Conservation (phyloP, 2,797 vertebrate species). For the Meda fulgida region DNA sequence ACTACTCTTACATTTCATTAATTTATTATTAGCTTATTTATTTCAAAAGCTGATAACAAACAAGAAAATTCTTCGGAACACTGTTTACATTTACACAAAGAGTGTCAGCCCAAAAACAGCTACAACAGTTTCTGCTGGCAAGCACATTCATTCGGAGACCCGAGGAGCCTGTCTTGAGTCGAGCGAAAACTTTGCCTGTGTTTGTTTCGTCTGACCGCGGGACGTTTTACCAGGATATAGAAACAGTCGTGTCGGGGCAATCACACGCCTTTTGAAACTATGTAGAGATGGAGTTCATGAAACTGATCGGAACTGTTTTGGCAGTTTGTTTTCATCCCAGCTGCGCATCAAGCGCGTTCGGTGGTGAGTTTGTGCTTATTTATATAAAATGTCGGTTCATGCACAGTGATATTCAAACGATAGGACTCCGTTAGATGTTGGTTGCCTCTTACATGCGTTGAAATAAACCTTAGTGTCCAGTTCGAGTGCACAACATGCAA, state of each 20-base stretch:
- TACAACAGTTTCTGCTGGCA: neutral
- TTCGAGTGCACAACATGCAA: neutral
- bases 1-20: too few species aligned
- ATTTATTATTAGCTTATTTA: neutral
- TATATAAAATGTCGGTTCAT: conserved; percentile 33
- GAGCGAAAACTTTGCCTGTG: conserved; percentile 19
- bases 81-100: neutral
- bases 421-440: neutral
- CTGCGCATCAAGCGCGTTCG: conserved; percentile 71
- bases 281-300: conserved; percentile 82
- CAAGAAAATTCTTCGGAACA: neutral
- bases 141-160: neutral
- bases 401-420: neutral
- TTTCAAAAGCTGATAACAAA: neutral
- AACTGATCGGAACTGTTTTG: conserved; percentile 76
- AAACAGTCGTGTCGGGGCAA: neutral
- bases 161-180: neutral
- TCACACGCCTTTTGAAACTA: conserved; percentile 67
- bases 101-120: neutral
- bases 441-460: neutral
- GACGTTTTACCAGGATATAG: neutral
- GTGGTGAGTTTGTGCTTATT: conserved; percentile 71
- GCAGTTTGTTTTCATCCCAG: conserved; percentile 75
- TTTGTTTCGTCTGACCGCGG: conserved; percentile 14
- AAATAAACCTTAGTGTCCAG: neutral